Evolutionary conservation across 2,888 invertebrate genomes (phyloP).

Genomic region (Orthonychiurus folsomi): DNA sequence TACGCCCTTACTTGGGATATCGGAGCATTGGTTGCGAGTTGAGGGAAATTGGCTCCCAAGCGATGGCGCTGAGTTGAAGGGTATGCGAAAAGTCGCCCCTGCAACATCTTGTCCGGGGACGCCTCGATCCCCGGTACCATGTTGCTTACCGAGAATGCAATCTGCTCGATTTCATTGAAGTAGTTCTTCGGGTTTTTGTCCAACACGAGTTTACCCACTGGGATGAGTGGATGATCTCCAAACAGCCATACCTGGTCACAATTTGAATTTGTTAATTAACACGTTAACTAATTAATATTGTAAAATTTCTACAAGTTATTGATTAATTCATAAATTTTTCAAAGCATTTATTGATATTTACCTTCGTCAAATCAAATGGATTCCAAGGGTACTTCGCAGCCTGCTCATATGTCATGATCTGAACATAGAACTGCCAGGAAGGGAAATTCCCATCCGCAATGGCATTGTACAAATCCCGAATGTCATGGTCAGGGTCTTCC

Average conservation of each 20-base stretch:
- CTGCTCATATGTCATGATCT: slow-evolving; percentile 82
- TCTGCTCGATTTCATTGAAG: slow-evolving; percentile 86
- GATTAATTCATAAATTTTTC: too few relatives aligned
- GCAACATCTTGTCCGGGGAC: too few relatives aligned
- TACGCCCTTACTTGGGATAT: slow-evolving; percentile 56
- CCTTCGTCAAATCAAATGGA: slow-evolving; percentile 84
- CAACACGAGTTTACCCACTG: slow-evolving; percentile 74
- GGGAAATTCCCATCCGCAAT: slow-evolving; percentile 58
- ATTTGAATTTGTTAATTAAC: too few relatives aligned
- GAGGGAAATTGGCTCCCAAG: slow-evolving; percentile 81
- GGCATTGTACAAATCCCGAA: slow-evolving; percentile 80
- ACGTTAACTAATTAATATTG: too few relatives aligned
- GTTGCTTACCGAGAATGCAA: slow-evolving; percentile 82
- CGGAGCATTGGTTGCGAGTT: slow-evolving; percentile 93
- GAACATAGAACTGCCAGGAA: slow-evolving; percentile 71
- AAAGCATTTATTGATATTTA: too few relatives aligned
- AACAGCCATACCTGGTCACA: slow-evolving; percentile 72
- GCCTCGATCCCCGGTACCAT: slow-evolving; percentile 87
- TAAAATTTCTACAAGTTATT: too few relatives aligned
- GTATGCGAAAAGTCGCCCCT: slow-evolving; percentile 48
- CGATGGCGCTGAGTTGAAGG: slow-evolving; percentile 85
- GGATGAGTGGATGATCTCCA: slow-evolving; percentile 73
- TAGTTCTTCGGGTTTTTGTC: slow-evolving; percentile 86
- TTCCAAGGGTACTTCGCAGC: slow-evolving; percentile 71
- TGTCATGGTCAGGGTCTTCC: slow-evolving; percentile 78